Evolutionary conservation across 2,888 invertebrate species (phyloP).

Genomic region (Orthonevra nobilis): DNA sequence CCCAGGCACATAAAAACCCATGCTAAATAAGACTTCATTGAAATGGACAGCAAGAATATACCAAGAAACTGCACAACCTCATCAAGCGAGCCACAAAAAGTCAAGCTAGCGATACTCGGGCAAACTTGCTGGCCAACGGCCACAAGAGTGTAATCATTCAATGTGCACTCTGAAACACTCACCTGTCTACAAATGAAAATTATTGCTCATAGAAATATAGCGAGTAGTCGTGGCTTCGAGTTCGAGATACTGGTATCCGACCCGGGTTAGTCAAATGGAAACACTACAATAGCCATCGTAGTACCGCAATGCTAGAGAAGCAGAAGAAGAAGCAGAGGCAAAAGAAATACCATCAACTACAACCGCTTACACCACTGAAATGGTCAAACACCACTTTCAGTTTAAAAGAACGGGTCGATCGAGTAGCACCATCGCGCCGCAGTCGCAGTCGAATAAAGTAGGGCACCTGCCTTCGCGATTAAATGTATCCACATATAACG

Average conservation of each 20-base stretch:
- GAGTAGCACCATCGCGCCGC: slow-evolving; percentile 49
- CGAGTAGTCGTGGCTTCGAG: slow-evolving; percentile 16
- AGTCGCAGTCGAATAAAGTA: neutral
- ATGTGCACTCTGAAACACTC: slow-evolving; percentile 46
- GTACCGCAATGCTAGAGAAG: slow-evolving; percentile 64
- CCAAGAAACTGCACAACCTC: slow-evolving; percentile 24
- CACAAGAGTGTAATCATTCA: slow-evolving; percentile 18
- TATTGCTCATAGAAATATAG: slow-evolving; percentile 44
- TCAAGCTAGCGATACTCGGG: too few relatives aligned
- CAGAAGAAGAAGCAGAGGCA: too few relatives aligned
- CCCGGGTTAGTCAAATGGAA: slow-evolving; percentile 60
- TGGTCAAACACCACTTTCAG: slow-evolving; percentile 68
- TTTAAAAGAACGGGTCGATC: slow-evolving; percentile 71
- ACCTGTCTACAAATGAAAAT: slow-evolving; percentile 49
- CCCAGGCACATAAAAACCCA: neutral
- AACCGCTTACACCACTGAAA: slow-evolving; percentile 44
- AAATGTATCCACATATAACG: neutral
- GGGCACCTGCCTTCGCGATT: too few relatives aligned
- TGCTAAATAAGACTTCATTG: neutral
- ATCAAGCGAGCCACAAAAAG: slow-evolving; percentile 17
- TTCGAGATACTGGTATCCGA: slow-evolving; percentile 44
- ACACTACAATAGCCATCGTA: slow-evolving; percentile 47
- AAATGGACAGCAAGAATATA: neutral
- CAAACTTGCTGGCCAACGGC: slow-evolving; percentile 8
- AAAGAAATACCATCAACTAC: slow-evolving; percentile 43